These are phyloP conservation scores for Achlya flavicornis DNA, from an alignment of 2,888 invertebrate genomes.

Conservation along the genomic window DNA sequence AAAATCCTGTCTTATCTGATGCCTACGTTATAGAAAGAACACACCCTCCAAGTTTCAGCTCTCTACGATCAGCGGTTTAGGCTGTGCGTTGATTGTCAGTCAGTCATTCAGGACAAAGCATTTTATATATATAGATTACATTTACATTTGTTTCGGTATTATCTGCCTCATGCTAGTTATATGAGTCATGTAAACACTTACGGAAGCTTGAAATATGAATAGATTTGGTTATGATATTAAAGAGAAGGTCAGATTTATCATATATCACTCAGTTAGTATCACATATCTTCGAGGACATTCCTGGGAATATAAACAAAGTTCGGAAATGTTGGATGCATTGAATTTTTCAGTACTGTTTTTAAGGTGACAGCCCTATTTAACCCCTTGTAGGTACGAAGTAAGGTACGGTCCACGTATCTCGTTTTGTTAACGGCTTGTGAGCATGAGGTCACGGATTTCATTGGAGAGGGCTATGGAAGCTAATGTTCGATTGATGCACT, in stretches of 20 bases:
- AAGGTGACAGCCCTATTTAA: neutral
- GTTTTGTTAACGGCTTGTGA: neutral
- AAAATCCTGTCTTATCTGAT: too few relatives aligned
- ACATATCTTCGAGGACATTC: too few relatives aligned
- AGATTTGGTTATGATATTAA: neutral
- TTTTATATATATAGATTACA: too few relatives aligned
- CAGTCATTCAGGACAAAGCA: too few relatives aligned
- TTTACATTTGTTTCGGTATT: neutral
- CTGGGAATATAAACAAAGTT: too few relatives aligned
- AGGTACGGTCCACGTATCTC: conserved; percentile 5
- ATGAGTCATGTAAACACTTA: neutral
- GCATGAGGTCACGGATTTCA: neutral
- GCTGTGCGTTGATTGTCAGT: too few relatives aligned
- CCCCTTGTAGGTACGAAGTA: neutral
- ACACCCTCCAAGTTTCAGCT: too few relatives aligned
- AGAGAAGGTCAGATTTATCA: neutral
- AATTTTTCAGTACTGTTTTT: neutral
- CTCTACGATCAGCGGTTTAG: too few relatives aligned
- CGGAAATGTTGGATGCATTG: too few relatives aligned
- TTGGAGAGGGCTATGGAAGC: neutral
- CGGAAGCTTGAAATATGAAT: neutral
- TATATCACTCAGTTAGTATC: too few relatives aligned
- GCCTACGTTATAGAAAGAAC: too few relatives aligned
- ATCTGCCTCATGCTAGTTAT: neutral
- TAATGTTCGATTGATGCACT: neutral